Evolutionary conservation across 2,113 vertebrate genomes (phyloP).

Genomic region (Alaudala cheleensis): DNA sequence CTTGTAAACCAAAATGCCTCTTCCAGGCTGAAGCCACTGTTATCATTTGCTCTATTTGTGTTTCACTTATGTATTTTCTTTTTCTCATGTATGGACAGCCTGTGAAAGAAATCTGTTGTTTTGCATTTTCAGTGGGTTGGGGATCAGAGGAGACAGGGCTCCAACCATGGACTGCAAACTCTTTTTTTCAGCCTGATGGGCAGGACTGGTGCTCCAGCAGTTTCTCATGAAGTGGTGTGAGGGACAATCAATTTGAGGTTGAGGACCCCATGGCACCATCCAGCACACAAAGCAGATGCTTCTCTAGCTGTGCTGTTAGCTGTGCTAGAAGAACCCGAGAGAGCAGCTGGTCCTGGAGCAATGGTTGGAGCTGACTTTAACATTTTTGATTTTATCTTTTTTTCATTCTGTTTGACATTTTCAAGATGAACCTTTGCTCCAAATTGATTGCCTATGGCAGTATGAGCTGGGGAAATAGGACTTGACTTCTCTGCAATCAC

Average conservation of each 20-base stretch:
- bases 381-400: not conserved
- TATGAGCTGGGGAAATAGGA: not conserved
- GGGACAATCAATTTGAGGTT: not conserved
- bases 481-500: conserved; percentile 1
- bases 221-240: not conserved
- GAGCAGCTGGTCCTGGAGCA: not conserved
- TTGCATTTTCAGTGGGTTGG: too few species aligned
- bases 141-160: not conserved
- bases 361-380: not conserved
- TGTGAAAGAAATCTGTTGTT: not conserved
- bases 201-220: not conserved
- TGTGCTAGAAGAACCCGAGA: not conserved
- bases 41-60: not conserved
- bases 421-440: conserved; percentile 31
- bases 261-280: not conserved
- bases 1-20: not conserved
- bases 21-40: not conserved
- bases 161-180: not conserved
- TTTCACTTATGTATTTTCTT: not conserved
- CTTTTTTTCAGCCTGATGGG: not conserved
- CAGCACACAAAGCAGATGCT: not conserved
- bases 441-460: conserved; percentile 26
- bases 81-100: not conserved
- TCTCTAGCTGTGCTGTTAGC: not conserved
- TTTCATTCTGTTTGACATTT: conserved; percentile 3